These are phyloP conservation scores for Thalpophila matura DNA, from an alignment of 2,888 invertebrate genomes.

Conservation along the genomic window DNA sequence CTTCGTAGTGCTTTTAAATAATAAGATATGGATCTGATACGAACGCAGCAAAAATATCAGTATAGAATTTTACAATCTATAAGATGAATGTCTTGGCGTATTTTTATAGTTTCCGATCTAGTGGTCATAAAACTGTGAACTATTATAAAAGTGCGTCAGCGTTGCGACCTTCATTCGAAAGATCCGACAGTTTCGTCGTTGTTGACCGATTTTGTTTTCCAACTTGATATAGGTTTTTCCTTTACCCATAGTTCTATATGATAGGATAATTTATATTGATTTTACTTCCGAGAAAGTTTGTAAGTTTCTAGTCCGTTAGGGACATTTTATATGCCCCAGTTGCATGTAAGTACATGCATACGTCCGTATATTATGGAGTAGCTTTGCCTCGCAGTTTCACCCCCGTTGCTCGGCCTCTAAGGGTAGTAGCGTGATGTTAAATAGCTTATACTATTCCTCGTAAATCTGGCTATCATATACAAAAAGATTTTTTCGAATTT, in stretches of 20 bases:
- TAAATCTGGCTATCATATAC: too few species aligned
- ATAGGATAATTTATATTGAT: slow-evolving; percentile 26
- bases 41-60: slow-evolving; percentile 54
- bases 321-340: slow-evolving; percentile 4
- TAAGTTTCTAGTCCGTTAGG: slow-evolving; percentile 32
- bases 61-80: slow-evolving; percentile 68
- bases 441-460: too few species aligned
- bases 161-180: slow-evolving; percentile 70
- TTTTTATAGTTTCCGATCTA: slow-evolving; percentile 84
- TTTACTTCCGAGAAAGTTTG: slow-evolving; percentile 28
- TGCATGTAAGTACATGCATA: background rate
- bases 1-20: slow-evolving; percentile 44
- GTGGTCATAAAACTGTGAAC: slow-evolving; percentile 77
- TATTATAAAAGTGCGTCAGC: slow-evolving; percentile 81
- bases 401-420: too few species aligned
- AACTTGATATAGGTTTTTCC: slow-evolving; percentile 30
- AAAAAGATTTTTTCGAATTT: too few species aligned
- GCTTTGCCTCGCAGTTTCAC: too few species aligned
- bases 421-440: too few species aligned
- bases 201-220: slow-evolving; percentile 46
- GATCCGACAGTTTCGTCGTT: slow-evolving; percentile 40
- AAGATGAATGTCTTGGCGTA: slow-evolving; percentile 71
- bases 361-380: too few species aligned
- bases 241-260: slow-evolving; percentile 9
- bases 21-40: slow-evolving; percentile 48